Conservation (phyloP, 1,140 invertebrate genomes). For the Bombus sylvicola region DNA sequence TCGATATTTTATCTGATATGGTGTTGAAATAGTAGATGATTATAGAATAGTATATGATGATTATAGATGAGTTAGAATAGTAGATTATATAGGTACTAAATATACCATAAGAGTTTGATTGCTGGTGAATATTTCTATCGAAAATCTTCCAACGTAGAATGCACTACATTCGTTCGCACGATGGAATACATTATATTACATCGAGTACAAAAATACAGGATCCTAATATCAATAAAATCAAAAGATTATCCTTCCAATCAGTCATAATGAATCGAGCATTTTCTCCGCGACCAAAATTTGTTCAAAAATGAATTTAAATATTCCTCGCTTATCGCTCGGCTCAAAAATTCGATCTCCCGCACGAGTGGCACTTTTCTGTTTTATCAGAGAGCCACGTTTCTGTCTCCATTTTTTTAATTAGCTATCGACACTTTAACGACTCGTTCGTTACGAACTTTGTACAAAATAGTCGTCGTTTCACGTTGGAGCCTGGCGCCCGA, state of each 20-base stretch:
- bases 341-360: constrained; percentile 62
- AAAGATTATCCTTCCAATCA: neutral
- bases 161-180: no score
- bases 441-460: neutral
- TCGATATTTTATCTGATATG: no score
- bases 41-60: no score
- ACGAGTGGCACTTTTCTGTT: neutral
- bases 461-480: neutral
- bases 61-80: no score
- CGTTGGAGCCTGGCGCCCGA: neutral
- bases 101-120: no score
- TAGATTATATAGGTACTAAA: no score
- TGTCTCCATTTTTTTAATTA: neutral
- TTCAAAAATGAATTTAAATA: constrained; percentile 36
- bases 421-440: neutral
- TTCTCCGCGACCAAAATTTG: constrained; percentile 51
- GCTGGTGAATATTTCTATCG: no score
- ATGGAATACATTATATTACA: no score
- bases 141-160: no score
- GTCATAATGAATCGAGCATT: constrained; percentile 14
- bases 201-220: no score
- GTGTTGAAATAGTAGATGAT: no score
- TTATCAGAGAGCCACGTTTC: neutral
- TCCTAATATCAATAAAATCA: no score
- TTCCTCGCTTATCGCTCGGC: constrained; percentile 34